These are phyloP conservation scores for Salvelinus sp. DNA, from an alignment of 2,113 vertebrate species.

Conservation along the genomic window DNA sequence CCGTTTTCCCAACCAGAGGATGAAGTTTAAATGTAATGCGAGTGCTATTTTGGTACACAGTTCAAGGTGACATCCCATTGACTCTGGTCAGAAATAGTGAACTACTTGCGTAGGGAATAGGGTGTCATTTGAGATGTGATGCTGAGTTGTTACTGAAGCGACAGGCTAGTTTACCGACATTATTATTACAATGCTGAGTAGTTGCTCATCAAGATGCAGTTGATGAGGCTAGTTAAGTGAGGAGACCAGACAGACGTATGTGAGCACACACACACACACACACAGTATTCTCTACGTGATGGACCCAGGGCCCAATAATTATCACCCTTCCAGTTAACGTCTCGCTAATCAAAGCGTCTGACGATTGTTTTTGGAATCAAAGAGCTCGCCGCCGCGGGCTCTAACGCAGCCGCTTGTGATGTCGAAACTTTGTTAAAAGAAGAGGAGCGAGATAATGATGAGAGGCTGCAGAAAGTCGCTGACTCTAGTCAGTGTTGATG, in stretches of 20 bases:
- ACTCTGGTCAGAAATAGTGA: too few species aligned
- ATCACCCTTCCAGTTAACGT: constrained; percentile 45
- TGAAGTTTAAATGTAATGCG: too few species aligned
- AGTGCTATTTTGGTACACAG: too few species aligned
- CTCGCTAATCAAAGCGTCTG: constrained; percentile 51
- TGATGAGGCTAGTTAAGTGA: too few species aligned
- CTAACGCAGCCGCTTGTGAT: constrained; percentile 40
- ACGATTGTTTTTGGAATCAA: constrained; percentile 60
- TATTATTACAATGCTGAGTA: too few species aligned
- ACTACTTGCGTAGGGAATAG: too few species aligned
- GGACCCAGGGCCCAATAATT: constrained; percentile 45
- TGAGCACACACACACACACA: not conserved
- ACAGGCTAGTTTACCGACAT: too few species aligned
- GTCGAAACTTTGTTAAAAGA: constrained; percentile 25
- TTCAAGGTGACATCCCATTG: too few species aligned
- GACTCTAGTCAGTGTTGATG: constrained; percentile 34
- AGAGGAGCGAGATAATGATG: constrained; percentile 37
- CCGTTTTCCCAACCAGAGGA: too few species aligned
- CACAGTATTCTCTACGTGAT: constrained; percentile 20
- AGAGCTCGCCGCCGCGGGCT: constrained; percentile 29
- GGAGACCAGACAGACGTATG: not conserved
- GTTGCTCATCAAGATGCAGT: too few species aligned
- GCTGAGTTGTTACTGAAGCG: too few species aligned
- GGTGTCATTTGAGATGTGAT: too few species aligned
- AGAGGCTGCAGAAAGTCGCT: constrained; percentile 22